Base-by-base conservation (phyloP, 2,888 invertebrate genomes). In the Agrochola lota region DNA sequence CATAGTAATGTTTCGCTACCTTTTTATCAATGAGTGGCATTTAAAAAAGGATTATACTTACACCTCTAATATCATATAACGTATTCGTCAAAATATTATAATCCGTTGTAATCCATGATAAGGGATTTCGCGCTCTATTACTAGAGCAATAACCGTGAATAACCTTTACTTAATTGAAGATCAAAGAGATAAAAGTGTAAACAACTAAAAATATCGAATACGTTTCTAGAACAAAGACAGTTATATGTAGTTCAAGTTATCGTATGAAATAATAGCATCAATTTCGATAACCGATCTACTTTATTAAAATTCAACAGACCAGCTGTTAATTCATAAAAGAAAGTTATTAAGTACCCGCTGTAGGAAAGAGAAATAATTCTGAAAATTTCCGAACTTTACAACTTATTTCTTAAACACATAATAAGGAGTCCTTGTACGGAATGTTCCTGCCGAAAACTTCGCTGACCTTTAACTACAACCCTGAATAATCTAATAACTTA, bases 401-500 rank as follows among this genome's bases (percentile, higher is more conserved):
- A 72, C 52, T 55, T 70, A 12, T 60, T 74, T 74, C 26, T 60
- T 59, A 35, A 63, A 78, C 26, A 35, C 35, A 46, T 77, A 30
- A 23, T 26, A 57, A 9, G 17, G 8, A 43, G 43, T 15, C 43
- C 26, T 26, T 46, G 17, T 64, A 15, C 57, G 35, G 64, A 77
- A 68, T 73, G 3, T 63, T 15, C 49, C 66, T 52, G 23, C 26
- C 67, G 66, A 66, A 77, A 85, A 77, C 76, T 77, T 67, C 46
- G n/a, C 67, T 55, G 67, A 75, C 74, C 77, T 80, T 74, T 57
- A 68, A 85, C 62, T 70, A 46, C 7, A 59, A 49, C 74, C 66
- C 23, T 78, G 60, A 81, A 86, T 88, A 84, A 88, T 76, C 20
- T 70, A 79, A 43, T 63, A 84, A 62, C 40, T 62, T 57, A 67